Evolutionary conservation across 1,140 invertebrate species (phyloP), one percentile per base, ranked within the genome.

Genomic region (Pachyrhynchus sulphureomaculatus): DNA sequence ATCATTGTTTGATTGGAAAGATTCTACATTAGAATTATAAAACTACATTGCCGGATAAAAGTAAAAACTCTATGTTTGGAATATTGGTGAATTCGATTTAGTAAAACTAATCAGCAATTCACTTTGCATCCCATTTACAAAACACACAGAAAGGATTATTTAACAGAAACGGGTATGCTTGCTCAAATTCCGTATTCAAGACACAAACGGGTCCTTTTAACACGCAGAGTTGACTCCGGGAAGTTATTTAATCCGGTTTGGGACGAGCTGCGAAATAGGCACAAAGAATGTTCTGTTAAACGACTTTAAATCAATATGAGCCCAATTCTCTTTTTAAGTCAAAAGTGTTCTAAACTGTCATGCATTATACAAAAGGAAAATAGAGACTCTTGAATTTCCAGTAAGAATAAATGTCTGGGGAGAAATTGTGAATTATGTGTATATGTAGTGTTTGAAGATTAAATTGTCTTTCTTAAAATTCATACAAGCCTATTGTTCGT

Each of bases 171-270:
- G 15, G 37, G 37, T 41, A 41, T 15, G 37, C n/a, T 15, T 41
- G 37, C 36, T 53, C 10, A 24, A 44, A 45, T 58, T 58, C 47
- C 9, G 47, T 48, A 58, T 58, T 58, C 55, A 47, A 41, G 55
- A 49, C 55, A 58, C 55, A 58, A 49, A 49, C 44, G 10, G 55
- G 32, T 39, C 55, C 55, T 58, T 49, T 58, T 48, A 58, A 58
- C 55, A 58, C 55, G 47, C 47, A 48, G 44, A 48, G 44, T 48
- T 49, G 44, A 49, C 55, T 49, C 34, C 44, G 55, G 44, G 42
- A 58, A 58, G 42, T 58, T 48, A 41, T 58, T 58, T 58, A 58
- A 58, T 37, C 55, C 44, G 44, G 55, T 41, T 41, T 41, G 9
- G 32, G 44, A 58, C 34, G 51, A 26, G 34, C 23, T 39, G 26